Percentiles rank a stretch among this genome's conserved stretches.
Conservation (phyloP, 2,113 vertebrate genomes). For the Lagopus leucura region DNA sequence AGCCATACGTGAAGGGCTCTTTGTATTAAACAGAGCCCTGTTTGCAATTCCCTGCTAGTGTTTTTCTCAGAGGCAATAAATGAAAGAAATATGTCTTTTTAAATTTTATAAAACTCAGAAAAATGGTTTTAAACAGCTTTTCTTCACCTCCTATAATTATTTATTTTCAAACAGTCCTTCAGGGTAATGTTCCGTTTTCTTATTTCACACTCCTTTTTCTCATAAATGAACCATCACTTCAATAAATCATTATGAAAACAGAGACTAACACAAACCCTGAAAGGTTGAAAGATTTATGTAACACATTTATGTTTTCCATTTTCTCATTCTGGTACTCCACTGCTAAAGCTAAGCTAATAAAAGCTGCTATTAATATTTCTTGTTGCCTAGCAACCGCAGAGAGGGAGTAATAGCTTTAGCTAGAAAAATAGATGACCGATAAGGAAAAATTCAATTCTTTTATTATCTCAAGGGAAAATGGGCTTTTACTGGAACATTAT, state of each 20-base stretch:
- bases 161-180: conserved; percentile 99
- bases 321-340: conserved; percentile 99
- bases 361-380: conserved; percentile 99
- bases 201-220: conserved; percentile 95
- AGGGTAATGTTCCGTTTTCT: conserved; percentile 98
- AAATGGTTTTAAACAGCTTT: conserved; percentile 92
- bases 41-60: conserved; percentile 55
- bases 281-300: conserved; percentile 99
- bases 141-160: conserved; percentile 95
- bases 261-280: conserved; percentile 95
- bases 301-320: conserved; percentile 99
- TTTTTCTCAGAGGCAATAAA: conserved; percentile 77
- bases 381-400: conserved; percentile 98
- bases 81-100: conserved; percentile 84
- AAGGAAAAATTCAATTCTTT: conserved; percentile 99
- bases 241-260: conserved; percentile 99
- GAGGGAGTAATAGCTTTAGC: conserved; percentile 99
- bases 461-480: conserved; percentile 99
- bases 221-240: conserved; percentile 98
- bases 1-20: conserved; percentile 27
- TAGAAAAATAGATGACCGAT: conserved; percentile 99
- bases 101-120: conserved; percentile 88
- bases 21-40: conserved; percentile 44
- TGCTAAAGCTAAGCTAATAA: conserved; percentile 99
- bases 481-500: conserved; percentile 97